A percentile compares a stretch with the other conserved stretches of the same genome.
phyloP scores from a whole-genome alignment of 2,113 vertebrate genomes.

The Aleadryas rufinucha region DNA sequence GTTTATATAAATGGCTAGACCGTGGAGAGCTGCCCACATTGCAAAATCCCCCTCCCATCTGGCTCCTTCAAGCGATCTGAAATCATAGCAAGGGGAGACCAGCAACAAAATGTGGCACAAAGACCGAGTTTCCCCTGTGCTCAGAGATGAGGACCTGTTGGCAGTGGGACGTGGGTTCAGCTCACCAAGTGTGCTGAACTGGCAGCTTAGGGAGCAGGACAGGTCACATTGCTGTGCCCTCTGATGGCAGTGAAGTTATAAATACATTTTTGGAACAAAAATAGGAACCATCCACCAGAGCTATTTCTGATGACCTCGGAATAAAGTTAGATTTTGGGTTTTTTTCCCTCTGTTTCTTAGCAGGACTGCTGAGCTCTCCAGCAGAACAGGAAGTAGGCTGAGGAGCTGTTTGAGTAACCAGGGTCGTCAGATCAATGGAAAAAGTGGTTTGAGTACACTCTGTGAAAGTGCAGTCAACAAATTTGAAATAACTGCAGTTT shows the following conservation, averaged over 20 bases:
- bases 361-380: neutral
- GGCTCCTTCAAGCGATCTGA: neutral
- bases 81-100: neutral
- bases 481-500: slow-evolving; percentile 50
- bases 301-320: slow-evolving; percentile 28
- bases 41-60: neutral
- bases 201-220: neutral
- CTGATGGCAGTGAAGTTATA: neutral
- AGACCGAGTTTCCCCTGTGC: neutral
- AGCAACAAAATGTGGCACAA: neutral
- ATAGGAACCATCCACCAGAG: neutral
- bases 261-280: slow-evolving; percentile 34
- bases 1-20: neutral
- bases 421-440: slow-evolving; percentile 45
- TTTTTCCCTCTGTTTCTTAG: neutral
- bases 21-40: neutral
- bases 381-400: slow-evolving; percentile 59
- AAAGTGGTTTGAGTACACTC: slow-evolving; percentile 48
- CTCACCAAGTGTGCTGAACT: neutral
- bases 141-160: neutral
- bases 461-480: slow-evolving; percentile 31
- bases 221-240: neutral
- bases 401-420: slow-evolving; percentile 43
- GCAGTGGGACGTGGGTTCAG: neutral
- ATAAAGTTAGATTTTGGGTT: neutral